Evolutionary conservation across 2,888 invertebrate genomes (phyloP), one percentile per base, ranked within the genome.

Genomic region (Cephus pulcher): DNA sequence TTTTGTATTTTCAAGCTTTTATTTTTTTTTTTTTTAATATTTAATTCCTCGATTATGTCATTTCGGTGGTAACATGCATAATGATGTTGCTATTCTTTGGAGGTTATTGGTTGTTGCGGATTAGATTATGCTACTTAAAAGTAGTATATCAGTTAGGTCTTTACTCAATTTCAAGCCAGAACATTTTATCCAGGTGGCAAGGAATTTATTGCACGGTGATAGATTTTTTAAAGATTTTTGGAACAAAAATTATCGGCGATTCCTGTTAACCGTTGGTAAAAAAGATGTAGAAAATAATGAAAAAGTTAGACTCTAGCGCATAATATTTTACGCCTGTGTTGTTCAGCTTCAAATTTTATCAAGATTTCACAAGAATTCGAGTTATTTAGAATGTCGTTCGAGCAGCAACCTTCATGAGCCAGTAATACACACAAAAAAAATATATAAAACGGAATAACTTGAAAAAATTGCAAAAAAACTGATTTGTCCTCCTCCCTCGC

Each of bases 371-470:
- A 34, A 69, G 35, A 75, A 37, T 78, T 75, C 74, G 33, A 75
- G 73, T 73, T 40, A 75, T 23, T 69, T 35, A 32, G 6, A n/a
- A 35, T 34, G 30, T 71, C 30, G 23, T 85, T 86, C 83, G 84
- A 86, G 85, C 88, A 87, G 86, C 86, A 88, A 83, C 84, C 83
- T 85, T 85, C 82, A 79, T 79, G 76, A 79, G 80, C 78, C 77
- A 83, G 75, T 77, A 82, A 80, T 77, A 83, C 79, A 81, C 79
- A 82, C 80, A 77, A 81, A 81, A 80, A 80, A 75, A 74, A 74
- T 34, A 23, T 34, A 76, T 33, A 78, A 71, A 12, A 70, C 33
- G 12, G 34, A 70, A 30, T 37, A 30, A 12, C n/a, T 12, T 56
- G 56, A 34, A 69, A 69, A 78, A 78, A 80, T 83, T 77, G 77